Conservation (phyloP, 37 sponge, comb jelly and placozoan genomes). For the Theonella swinhoei region DNA sequence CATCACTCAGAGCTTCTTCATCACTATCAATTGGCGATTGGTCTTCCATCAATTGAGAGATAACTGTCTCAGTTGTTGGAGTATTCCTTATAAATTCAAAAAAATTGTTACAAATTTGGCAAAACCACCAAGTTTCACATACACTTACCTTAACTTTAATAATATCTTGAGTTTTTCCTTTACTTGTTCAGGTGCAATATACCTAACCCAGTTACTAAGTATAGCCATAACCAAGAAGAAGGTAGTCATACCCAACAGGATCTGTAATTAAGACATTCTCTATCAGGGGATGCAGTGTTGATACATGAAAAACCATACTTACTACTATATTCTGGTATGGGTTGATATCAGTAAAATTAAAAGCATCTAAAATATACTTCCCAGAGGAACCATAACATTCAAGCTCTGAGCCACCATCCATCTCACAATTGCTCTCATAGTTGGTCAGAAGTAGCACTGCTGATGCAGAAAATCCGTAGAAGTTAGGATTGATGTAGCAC, state of each 20-base stretch:
- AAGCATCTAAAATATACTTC: neutral
- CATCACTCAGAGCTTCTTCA: too few relatives aligned
- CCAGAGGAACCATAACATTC: neutral
- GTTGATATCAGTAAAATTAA: neutral
- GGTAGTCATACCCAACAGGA: conserved; percentile 53
- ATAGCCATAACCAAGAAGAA: conserved; percentile 46
- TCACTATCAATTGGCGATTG: too few relatives aligned
- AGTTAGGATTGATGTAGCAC: conserved; percentile 89
- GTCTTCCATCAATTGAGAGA: too few relatives aligned
- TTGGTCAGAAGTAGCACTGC: conserved; percentile 43
- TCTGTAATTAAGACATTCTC: conserved; percentile 21
- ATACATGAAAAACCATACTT: conserved; percentile 1
- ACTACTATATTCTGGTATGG: conserved; percentile 66
- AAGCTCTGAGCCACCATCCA: conserved; percentile 15
- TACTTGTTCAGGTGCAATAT: neutral
- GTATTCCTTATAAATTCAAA: too few relatives aligned
- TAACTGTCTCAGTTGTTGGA: too few relatives aligned
- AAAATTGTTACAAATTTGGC: too few relatives aligned
- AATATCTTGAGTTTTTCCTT: neutral
- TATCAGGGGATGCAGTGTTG: neutral
- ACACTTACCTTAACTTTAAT: neutral
- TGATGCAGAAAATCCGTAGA: conserved; percentile 78
- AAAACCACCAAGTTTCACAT: neutral
- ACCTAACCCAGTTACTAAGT: conserved; percentile 39
- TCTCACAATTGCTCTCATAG: neutral